Evolutionary conservation across 2,797 vertebrate genomes (phyloP).

Genomic region (Acrossocheilus fasciatus): DNA sequence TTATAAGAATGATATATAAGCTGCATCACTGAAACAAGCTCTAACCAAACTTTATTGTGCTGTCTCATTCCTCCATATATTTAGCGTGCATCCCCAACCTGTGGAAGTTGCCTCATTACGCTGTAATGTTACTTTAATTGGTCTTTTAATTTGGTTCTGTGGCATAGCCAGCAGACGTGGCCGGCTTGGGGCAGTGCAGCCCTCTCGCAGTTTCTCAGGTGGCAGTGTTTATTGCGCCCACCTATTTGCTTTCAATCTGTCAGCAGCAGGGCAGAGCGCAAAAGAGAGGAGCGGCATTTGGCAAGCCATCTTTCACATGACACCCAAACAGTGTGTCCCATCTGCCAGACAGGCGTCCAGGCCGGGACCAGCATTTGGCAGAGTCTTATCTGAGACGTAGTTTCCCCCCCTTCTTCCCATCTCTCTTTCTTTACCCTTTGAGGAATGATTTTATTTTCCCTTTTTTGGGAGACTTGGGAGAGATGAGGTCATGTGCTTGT

Average conservation of each 20-base stretch:
- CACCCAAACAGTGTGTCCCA: slow-evolving; percentile 66
- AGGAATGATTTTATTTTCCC: slow-evolving; percentile 42
- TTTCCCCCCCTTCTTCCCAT: not conserved
- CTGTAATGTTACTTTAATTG: slow-evolving; percentile 63
- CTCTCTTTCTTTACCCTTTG: slow-evolving; percentile 15
- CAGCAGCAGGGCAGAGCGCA: slow-evolving; percentile 66
- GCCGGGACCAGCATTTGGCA: slow-evolving; percentile 63
- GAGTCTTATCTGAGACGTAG: slow-evolving; percentile 49
- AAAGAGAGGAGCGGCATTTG: slow-evolving; percentile 63
- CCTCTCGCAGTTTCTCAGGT: slow-evolving; percentile 72
- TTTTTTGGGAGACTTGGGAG: slow-evolving; percentile 35
- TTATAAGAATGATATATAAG: not conserved
- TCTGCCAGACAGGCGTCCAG: slow-evolving; percentile 66
- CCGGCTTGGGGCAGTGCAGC: slow-evolving; percentile 53
- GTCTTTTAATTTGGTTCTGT: slow-evolving; percentile 58
- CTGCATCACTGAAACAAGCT: not conserved
- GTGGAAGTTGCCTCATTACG: slow-evolving; percentile 49
- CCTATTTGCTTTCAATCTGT: slow-evolving; percentile 84
- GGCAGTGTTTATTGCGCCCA: slow-evolving; percentile 78
- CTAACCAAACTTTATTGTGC: not conserved
- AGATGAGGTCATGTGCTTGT: slow-evolving; percentile 57
- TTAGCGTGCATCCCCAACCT: slow-evolving; percentile 23
- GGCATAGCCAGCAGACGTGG: slow-evolving; percentile 51
- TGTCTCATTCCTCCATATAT: slow-evolving; percentile 27
- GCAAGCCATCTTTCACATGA: slow-evolving; percentile 69